phyloP scores from a whole-genome alignment of 2,888 invertebrate genomes.

The Leptopilina myrica region DNA sequence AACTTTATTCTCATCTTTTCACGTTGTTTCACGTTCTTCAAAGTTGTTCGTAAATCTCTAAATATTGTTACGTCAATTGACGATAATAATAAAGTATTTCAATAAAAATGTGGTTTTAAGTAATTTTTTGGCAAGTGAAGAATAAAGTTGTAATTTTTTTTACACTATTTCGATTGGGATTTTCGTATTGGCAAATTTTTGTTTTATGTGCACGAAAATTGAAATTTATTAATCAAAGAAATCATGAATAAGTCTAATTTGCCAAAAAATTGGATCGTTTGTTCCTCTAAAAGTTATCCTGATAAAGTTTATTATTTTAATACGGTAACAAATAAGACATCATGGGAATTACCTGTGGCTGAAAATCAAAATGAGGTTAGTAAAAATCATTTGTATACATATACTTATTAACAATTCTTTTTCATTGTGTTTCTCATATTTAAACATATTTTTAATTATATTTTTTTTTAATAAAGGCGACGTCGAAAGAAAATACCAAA shows the following conservation, averaged over 20 bases:
- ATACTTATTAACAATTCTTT: not conserved
- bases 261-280: slow-evolving; percentile 63
- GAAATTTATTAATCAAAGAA: not conserved
- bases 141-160: no score
- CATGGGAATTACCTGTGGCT: slow-evolving; percentile 61
- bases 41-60: no score
- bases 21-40: no score
- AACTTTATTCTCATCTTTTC: no score
- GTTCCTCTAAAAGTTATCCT: slow-evolving; percentile 62
- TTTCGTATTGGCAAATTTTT: not conserved
- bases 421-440: not conserved
- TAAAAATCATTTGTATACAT: not conserved
- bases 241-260: slow-evolving; percentile 57
- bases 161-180: not conserved
- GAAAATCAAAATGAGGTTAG: slow-evolving; percentile 26
- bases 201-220: not conserved
- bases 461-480: not conserved
- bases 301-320: slow-evolving; percentile 69
- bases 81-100: no score
- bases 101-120: no score
- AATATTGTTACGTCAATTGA: no score
- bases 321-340: slow-evolving; percentile 61
- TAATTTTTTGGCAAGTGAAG: no score
- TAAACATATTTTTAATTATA: not conserved
- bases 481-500: not conserved